Evolutionary conservation across 2,888 invertebrate species (phyloP), one percentile per base, ranked within the genome.

Genomic region (Thymelicus lineola): DNA sequence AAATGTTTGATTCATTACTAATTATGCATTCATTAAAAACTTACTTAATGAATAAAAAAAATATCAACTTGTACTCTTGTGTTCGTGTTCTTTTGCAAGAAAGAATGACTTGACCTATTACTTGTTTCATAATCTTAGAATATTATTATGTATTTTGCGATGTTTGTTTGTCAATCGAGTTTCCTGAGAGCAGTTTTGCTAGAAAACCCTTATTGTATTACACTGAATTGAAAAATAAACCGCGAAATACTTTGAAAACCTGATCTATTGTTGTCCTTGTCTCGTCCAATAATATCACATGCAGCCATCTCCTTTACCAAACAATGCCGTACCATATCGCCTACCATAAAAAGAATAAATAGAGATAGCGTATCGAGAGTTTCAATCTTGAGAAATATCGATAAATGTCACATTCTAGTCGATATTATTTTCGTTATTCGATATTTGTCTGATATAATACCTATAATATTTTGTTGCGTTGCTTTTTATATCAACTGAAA

Each of bases 241-340:
- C 79, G 80, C 77, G 80, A 82, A 62, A 71, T 62, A 66, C 63
- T 57, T 72, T 70, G 46, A 72, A 75, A 75, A 74, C 73, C 72
- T 74, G 66, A 61, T 74, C 71, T 72, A 46, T 70, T 72, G 69
- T 76, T 77, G 68, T 87, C 87, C 81, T 86, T 82, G 76, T 89
- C 78, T 63, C 76, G 72, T 83, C 48, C 65, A 74, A 55, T 53
- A 67, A 58, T 69, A 69, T 75, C 73, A 67, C 70, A 74, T 79
- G 76, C 78, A 77, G 80, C 86, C 82, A 80, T 91, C 92, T 84
- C 84, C 87, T 77, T 92, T 87, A 80, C 84, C 88, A 91, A 93
- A 93, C 93, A 93, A 93, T 93, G 90, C 87, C 78, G 86, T 87
- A 89, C 86, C 79, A 86, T 87, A 89, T 88, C 89, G 86, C 86